Evolutionary conservation across 1,140 invertebrate genomes (phyloP).

Genomic region (Neodiprion virginianus): DNA sequence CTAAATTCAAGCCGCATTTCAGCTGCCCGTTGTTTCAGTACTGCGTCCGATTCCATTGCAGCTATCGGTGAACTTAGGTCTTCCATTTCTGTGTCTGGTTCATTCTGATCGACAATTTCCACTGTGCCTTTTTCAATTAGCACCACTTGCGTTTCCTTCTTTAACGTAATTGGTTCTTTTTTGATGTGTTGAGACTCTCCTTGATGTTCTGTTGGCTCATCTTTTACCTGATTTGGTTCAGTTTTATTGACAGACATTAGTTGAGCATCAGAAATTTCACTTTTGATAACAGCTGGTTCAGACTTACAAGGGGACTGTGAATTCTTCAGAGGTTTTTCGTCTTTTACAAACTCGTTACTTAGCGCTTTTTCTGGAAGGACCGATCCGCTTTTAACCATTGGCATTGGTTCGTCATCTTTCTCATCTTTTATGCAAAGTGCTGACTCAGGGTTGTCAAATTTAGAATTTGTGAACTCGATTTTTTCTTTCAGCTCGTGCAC

Average conservation of each 20-base stretch:
- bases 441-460: neutral
- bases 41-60: slow-evolving; percentile 52
- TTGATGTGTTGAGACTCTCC: slow-evolving; percentile 21
- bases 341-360: neutral
- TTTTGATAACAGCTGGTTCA: neutral
- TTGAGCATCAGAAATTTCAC: neutral
- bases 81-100: slow-evolving; percentile 44
- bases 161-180: slow-evolving; percentile 23
- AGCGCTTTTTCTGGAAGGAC: neutral
- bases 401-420: slow-evolving; percentile 7
- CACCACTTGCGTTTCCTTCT: neutral
- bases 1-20: slow-evolving; percentile 60
- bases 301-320: neutral
- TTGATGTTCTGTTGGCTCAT: slow-evolving; percentile 12
- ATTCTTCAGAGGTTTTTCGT: neutral
- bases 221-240: slow-evolving; percentile 5
- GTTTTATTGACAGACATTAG: neutral
- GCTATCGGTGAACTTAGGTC: slow-evolving; percentile 52
- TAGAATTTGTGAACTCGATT: neutral
- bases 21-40: slow-evolving; percentile 53
- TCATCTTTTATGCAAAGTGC: slow-evolving; percentile 12
- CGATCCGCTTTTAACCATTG: neutral
- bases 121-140: slow-evolving; percentile 42
- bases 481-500: slow-evolving; percentile 17
- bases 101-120: slow-evolving; percentile 53